A percentile compares a stretch with the other conserved stretches of the same genome.
Conservation (phyloP, 2,113 vertebrate genomes). For the Xiphophorus couchianus region DNA sequence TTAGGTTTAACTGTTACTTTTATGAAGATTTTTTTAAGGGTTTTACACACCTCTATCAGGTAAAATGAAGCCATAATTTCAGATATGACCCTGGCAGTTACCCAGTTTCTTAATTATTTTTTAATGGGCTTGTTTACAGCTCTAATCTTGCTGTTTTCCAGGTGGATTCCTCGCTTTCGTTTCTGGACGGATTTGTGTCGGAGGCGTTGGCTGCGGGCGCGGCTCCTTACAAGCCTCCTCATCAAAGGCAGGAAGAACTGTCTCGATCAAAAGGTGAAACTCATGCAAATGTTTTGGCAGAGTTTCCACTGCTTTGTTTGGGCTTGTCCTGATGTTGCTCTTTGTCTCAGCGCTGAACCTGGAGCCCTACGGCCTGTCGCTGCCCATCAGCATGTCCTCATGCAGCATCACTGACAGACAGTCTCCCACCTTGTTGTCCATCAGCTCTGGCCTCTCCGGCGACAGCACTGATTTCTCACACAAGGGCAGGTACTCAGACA, state of each 20-base stretch:
- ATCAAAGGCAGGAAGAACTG: conserved; percentile 93
- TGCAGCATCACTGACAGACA: conserved; percentile 86
- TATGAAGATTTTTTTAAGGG: too few relatives aligned
- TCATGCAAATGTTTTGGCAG: conserved; percentile 2
- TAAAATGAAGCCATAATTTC: not conserved
- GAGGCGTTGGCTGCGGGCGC: conserved; percentile 89
- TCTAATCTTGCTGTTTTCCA: conserved; percentile 55
- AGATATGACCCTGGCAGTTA: not conserved
- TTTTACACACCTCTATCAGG: too few relatives aligned
- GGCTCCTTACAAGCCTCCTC: conserved; percentile 92
- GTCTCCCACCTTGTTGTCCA: conserved; percentile 89
- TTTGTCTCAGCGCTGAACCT: conserved; percentile 87
- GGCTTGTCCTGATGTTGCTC: conserved; percentile 24
- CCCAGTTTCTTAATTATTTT: not conserved
- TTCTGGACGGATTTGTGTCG: conserved; percentile 95
- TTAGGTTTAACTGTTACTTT: too few relatives aligned
- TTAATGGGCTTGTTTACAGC: not conserved
- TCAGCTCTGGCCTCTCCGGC: conserved; percentile 89
- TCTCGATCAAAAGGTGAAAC: conserved; percentile 89
- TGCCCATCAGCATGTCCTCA: conserved; percentile 85
- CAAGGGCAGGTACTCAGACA: conserved; percentile 82
- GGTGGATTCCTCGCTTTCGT: conserved; percentile 97
- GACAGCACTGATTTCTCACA: conserved; percentile 85
- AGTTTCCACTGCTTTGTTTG: conserved; percentile 8
- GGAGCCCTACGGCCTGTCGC: conserved; percentile 90